phyloP scores from a whole-genome alignment of 1,140 invertebrate genomes.

The Venturia canescens region DNA sequence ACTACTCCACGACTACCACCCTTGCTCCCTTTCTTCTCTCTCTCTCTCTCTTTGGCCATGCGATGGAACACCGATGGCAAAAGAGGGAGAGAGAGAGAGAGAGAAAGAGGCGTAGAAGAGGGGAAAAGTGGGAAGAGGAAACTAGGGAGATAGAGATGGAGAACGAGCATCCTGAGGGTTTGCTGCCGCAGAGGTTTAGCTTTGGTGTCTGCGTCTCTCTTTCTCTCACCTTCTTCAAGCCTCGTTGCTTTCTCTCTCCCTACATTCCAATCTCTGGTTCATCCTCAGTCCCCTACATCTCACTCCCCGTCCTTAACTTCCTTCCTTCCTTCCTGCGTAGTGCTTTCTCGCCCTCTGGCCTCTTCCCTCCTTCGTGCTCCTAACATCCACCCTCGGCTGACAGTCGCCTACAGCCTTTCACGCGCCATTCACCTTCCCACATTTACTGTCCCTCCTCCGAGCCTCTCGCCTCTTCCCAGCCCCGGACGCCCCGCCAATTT shows the following conservation, averaged over 20 bases:
- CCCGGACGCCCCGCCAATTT: constrained; percentile 64
- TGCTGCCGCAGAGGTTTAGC: constrained; percentile 54
- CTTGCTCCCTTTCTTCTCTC: background rate
- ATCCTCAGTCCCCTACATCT: constrained; percentile 14
- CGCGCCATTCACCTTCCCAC: constrained; percentile 41
- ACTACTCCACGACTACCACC: constrained; percentile 5
- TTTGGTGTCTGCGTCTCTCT: constrained; percentile 47
- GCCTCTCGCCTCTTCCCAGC: background rate
- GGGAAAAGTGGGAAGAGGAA: background rate
- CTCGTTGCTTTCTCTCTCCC: constrained; percentile 41
- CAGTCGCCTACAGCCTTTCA: constrained; percentile 36
- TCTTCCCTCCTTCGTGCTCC: constrained; percentile 32
- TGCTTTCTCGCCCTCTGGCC: background rate
- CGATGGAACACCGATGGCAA: too few relatives aligned
- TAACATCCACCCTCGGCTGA: constrained; percentile 50
- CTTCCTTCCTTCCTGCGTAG: constrained; percentile 11
- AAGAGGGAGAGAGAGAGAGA: background rate
- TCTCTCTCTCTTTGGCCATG: background rate
- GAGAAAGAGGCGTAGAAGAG: background rate
- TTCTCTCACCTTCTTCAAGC: constrained; percentile 9
- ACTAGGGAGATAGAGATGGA: constrained; percentile 41
- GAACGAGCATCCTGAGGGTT: constrained; percentile 57
- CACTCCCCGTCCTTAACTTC: constrained; percentile 20
- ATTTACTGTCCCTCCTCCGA: constrained; percentile 32
- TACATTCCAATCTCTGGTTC: constrained; percentile 29